Conservation (phyloP, 2,113 vertebrate genomes). For the Danio rerio region DNA sequence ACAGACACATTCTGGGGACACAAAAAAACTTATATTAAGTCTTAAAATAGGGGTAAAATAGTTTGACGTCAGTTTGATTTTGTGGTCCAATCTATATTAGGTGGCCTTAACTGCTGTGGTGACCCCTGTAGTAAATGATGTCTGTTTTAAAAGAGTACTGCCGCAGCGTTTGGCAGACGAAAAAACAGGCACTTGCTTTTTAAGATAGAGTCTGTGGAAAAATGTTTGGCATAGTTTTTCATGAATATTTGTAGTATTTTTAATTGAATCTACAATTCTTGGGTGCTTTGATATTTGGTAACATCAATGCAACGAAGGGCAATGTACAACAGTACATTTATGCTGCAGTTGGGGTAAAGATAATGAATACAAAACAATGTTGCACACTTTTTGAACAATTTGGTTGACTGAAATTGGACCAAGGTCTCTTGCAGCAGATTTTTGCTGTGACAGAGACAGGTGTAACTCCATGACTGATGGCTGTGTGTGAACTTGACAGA, state of each 20-base stretch:
- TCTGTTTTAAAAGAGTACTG: no score
- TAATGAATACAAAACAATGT: no score
- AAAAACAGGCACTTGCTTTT: background rate
- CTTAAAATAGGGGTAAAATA: no score
- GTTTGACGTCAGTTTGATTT: background rate
- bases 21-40: no score
- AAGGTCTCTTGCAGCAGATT: background rate
- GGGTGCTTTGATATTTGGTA: background rate
- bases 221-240: background rate
- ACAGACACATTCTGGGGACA: no score
- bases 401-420: background rate
- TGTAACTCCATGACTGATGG: slow-evolving; percentile 4
- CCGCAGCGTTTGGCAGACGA: no score
- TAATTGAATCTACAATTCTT: background rate
- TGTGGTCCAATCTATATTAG: no score
- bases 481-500: slow-evolving; percentile 18
- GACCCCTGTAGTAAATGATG: no score
- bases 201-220: background rate
- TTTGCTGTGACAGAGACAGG: background rate
- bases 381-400: background rate
- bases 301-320: background rate
- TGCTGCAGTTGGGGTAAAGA: background rate
- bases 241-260: background rate
- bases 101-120: no score
- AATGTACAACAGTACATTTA: background rate